These are phyloP conservation scores for Vidua macroura DNA, from an alignment of 2,113 vertebrate genomes.

Conservation along the genomic window DNA sequence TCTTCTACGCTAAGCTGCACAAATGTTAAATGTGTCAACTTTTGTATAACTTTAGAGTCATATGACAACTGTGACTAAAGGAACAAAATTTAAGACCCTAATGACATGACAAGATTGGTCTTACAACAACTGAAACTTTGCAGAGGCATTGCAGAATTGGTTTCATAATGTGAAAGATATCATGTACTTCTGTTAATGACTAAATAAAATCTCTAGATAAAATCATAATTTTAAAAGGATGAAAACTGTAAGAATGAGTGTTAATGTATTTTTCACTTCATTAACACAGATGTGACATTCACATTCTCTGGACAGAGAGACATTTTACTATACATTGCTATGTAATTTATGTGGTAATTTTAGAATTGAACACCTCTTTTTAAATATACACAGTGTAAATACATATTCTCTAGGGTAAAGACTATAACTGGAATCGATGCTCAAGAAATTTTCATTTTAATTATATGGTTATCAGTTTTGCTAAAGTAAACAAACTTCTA, in stretches of 20 bases:
- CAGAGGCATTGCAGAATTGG: background rate
- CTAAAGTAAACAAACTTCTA: slow-evolving; percentile 4
- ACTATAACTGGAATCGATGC: background rate
- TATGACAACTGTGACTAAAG: slow-evolving; percentile 9
- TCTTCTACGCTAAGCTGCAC: background rate
- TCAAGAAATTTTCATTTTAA: background rate
- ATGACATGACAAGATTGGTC: background rate
- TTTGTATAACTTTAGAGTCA: slow-evolving; percentile 12
- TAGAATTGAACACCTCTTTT: background rate
- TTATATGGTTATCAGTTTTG: background rate
- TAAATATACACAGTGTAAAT: background rate
- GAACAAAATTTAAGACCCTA: slow-evolving; percentile 15
- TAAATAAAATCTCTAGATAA: background rate
- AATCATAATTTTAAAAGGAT: background rate
- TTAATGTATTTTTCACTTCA: background rate
- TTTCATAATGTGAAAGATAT: background rate
- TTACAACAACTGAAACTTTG: background rate
- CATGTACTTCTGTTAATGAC: background rate
- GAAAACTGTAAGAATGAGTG: background rate
- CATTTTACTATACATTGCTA: background rate
- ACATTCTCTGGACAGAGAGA: too few relatives aligned
- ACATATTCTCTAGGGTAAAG: background rate
- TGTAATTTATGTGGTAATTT: background rate
- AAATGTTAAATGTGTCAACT: slow-evolving; percentile 30
- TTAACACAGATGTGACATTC: background rate